Evolutionary conservation across 1,140 invertebrate genomes (phyloP), one percentile per base, ranked within the genome.

Genomic region (Ips nitidus): DNA sequence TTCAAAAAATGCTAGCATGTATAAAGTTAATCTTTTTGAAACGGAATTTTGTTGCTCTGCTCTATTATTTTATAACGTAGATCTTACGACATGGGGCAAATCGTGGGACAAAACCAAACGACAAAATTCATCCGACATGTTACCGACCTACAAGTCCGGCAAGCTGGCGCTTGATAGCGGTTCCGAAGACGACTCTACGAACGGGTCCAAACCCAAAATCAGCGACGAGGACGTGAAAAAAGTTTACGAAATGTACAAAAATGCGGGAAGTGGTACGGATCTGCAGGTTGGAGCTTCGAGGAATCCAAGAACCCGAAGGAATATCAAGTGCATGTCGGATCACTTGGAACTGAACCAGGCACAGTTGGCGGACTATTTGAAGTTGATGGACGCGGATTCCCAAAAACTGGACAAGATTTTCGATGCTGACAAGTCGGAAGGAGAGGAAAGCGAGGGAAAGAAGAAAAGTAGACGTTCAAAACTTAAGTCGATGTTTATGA

Each of bases 51-150:
- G 22, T 22, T 22, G 22, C 22, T 22, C 22, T 22, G 22, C 22
- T 22, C 22, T 22, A 22, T 22, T 22, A 22, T 22, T 22, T 22
- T 22, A 22, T 22, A 22, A 22, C 75, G 42, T 69, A 88, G 87
- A 84, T 74, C 80, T 88, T 57, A 83, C 86, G 3, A 87, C 87
- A n/a, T 89, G 87, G 88, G 86, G 87, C 43, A 85, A 83, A 75
- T 86, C 84, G 78, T 88, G 86, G 85, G 86, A 89, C 47, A 83
- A 87, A 69, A 74, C 88, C 43, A 87, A 85, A 75, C 79, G 84
- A 57, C 83, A 84, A 40, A 86, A 88, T 52, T 87, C 85, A 39
- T 84, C 82, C 0, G 87, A 89, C 74, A 50, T 66, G 85, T 77
- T 86, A 8, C 80, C 82, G 4, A 50, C 45, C 45, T 78, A 80